Evolutionary conservation across 2,797 vertebrate species (phyloP).

Genomic region (Spinus pinus): DNA sequence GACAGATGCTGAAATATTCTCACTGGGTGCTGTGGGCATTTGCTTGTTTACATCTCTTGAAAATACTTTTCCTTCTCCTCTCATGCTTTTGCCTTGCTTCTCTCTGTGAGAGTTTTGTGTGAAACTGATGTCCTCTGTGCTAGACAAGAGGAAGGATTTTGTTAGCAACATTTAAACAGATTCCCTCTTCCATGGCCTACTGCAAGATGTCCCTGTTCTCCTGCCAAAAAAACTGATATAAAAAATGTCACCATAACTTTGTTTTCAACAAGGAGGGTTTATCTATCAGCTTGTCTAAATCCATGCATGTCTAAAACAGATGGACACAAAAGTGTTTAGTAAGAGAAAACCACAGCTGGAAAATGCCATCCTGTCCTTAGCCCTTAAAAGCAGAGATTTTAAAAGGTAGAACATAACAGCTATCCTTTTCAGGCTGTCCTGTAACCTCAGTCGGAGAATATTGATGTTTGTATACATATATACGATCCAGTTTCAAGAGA

Average conservation of each 20-base stretch:
- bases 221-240: background rate
- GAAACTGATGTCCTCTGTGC: background rate
- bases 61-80: background rate
- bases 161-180: background rate
- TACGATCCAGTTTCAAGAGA: constrained; percentile 8
- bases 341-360: constrained; percentile 10
- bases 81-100: background rate
- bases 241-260: background rate
- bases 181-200: background rate
- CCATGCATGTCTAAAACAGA: background rate
- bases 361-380: background rate
- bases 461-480: constrained; percentile 37
- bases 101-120: background rate
- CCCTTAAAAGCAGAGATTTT: background rate
- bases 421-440: constrained; percentile 16
- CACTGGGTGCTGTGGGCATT: background rate
- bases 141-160: constrained; percentile 9
- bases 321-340: background rate
- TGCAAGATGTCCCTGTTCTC: background rate
- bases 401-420: background rate
- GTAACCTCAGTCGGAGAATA: constrained; percentile 20
- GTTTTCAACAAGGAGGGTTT: constrained; percentile 24
- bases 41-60: background rate
- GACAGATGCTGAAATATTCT: background rate
- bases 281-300: background rate